These are phyloP conservation scores for Alca torda DNA, from an alignment of 2,797 vertebrate genomes.

Conservation along the genomic window DNA sequence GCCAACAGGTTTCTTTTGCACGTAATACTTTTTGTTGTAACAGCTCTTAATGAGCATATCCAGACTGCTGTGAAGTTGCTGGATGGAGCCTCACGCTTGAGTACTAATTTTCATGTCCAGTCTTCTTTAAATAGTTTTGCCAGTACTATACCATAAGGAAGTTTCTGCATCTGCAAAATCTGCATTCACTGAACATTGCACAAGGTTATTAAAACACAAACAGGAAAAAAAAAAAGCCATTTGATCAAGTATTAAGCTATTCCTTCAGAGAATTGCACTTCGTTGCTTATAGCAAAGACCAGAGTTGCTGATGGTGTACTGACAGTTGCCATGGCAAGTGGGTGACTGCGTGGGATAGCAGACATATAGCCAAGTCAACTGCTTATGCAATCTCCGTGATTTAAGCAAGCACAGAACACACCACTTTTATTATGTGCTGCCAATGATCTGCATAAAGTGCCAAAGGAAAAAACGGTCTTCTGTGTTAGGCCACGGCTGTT, in stretches of 20 bases:
- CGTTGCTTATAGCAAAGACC: slow-evolving; percentile 35
- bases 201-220: background rate
- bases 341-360: slow-evolving; percentile 51
- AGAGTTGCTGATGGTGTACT: slow-evolving; percentile 65
- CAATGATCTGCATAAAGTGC: slow-evolving; percentile 10
- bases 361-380: slow-evolving; percentile 56
- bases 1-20: slow-evolving; percentile 6
- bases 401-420: slow-evolving; percentile 55
- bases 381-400: slow-evolving; percentile 38
- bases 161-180: slow-evolving; percentile 1
- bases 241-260: slow-evolving; percentile 25
- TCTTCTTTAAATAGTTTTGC: background rate
- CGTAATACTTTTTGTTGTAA: background rate
- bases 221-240: background rate
- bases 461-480: background rate
- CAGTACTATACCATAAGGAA: background rate
- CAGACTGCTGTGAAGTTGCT: slow-evolving; percentile 7
- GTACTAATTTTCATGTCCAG: background rate
- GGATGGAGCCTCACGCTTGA: background rate
- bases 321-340: slow-evolving; percentile 64
- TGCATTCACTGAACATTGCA: slow-evolving; percentile 7
- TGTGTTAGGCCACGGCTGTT: background rate
- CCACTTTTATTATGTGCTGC: slow-evolving; percentile 16
- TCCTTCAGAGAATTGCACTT: slow-evolving; percentile 30
- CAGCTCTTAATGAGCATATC: background rate